Evolutionary conservation across 2,113 vertebrate species (phyloP).

Genomic region (Phalacrocorax pelagicus): DNA sequence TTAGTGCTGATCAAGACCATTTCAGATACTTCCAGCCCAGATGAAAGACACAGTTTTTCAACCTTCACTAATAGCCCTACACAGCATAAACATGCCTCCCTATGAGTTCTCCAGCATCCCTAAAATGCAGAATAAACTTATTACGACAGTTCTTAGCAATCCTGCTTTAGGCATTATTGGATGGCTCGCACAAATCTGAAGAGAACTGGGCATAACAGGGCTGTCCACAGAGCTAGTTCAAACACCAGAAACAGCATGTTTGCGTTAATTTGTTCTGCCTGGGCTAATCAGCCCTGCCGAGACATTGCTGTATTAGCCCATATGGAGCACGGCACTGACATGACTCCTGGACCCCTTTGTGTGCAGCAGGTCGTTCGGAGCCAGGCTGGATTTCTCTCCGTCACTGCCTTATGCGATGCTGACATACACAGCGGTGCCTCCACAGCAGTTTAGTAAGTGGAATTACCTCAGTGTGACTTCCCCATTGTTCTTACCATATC

Average conservation of each 20-base stretch:
- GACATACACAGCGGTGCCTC: fast-evolving
- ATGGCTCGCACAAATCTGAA: not conserved
- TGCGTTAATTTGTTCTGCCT: not conserved
- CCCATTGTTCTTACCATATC: not conserved
- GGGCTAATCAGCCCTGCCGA: not conserved
- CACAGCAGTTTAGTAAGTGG: not conserved
- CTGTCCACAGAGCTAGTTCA: not conserved
- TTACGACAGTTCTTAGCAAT: not conserved
- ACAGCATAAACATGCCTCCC: not conserved
- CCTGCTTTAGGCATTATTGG: not conserved
- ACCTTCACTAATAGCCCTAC: not conserved
- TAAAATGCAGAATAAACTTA: not conserved
- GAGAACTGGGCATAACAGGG: not conserved
- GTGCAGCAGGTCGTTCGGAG: not conserved
- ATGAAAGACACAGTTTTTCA: not conserved
- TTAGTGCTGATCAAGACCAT: not conserved
- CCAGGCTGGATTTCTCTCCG: fast-evolving
- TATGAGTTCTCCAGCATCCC: not conserved
- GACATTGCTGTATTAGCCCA: not conserved
- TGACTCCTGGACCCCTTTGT: fast-evolving
- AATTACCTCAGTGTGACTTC: not conserved
- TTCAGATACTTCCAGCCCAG: not conserved
- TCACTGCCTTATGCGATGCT: fast-evolving
- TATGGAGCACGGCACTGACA: fast-evolving
- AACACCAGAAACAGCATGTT: not conserved